Base-by-base conservation (phyloP, 2,888 invertebrate genomes). In the Bombylius discolor region DNA sequence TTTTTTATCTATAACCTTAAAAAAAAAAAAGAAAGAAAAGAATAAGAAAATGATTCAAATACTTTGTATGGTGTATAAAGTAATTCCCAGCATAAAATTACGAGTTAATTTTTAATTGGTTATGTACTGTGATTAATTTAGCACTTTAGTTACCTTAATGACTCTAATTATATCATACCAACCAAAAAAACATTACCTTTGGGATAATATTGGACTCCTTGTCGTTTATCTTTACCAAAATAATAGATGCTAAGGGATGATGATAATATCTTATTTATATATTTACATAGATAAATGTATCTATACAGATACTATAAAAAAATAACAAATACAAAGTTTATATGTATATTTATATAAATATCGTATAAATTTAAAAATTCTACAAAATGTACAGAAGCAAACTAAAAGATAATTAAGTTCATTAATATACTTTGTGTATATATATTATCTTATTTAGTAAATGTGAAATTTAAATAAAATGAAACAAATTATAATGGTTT, bases 51-150 rank as follows among this genome's bases (percentile, higher is more conserved):
- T 23, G 23, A 23, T 23, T 23, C 23, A 23, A 23, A 23, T 23
- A 23, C 23, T 23, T 23, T 23, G 23, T 23, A 23, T 23, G 23
- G 3, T 23, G 23, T 23, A 23, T 23, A 23, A 23, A 23, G 23
- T 42, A 42, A 54, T 54, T 54, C 49, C 58, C 55, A 31, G 34
- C 58, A 49, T 53, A 52, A 54, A 56, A 59, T 56, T 56, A 56
- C 49, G 56, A 58, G 58, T 60, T 60, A 60, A 60, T 58, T 60
- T 60, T 58, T 60, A 60, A 60, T 60, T 56, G 58, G 58, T 60
- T 60, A 59, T 59, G 56, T 53, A 49, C 57, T 47, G 54, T 59
- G 56, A 56, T 56, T 56, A 52, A 56, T 56, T 48, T 33, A 39
- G 23, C 39, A 48, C 52, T 52, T 52, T 32, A 56, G 47, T 42